Evolutionary conservation across 2,797 vertebrate genomes (phyloP), one percentile per base, ranked within the genome.

Genomic region (Alauda arvensis): DNA sequence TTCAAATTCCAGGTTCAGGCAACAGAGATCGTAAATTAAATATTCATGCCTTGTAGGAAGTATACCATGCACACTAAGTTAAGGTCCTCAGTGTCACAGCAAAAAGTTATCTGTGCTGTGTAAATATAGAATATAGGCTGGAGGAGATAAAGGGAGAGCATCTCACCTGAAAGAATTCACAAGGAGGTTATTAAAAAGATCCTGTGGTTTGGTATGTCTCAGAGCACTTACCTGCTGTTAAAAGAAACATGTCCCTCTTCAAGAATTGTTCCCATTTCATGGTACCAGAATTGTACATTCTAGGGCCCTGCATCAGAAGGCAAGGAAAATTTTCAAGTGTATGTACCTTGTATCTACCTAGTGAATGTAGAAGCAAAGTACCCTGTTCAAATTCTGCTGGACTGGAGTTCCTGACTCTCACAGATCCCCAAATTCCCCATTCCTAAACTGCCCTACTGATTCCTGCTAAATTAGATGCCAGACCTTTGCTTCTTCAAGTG

Each of bases 21-120:
- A 71, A 69, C 1, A 3, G 34, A 23, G 9, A 42, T 12, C 5
- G 8, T 56, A 49, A 78, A 56, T 79, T 39, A 77, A 77, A 75
- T 53, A 25, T 28, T 66, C 4, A 1, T 67, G 33, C 23, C 16
- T 70, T 63, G 20, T 43, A 59, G 59, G 67, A 84, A 77, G 61
- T 40, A n/a, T 20, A 16, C 24, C 0, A 0, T 75, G 29, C 26
- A 63, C 3, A 3, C 7, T 23, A 78, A 67, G 9, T 18, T 31
- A 68, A 26, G 39, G 12, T 46, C 29, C 20, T 65, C 51, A 28
- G 23, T 21, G 15, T 31, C 60, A 60, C 71, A 67, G 37, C 33
- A 80, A 67, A 55, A 88, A 29, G 9, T 52, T 75, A 12, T 14
- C n/a, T 60, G 39, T 0, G 0, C 5, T 37, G 23, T 63, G 29